Conservation (phyloP, 2,888 invertebrate species). For the Incurvaria masculella region DNA sequence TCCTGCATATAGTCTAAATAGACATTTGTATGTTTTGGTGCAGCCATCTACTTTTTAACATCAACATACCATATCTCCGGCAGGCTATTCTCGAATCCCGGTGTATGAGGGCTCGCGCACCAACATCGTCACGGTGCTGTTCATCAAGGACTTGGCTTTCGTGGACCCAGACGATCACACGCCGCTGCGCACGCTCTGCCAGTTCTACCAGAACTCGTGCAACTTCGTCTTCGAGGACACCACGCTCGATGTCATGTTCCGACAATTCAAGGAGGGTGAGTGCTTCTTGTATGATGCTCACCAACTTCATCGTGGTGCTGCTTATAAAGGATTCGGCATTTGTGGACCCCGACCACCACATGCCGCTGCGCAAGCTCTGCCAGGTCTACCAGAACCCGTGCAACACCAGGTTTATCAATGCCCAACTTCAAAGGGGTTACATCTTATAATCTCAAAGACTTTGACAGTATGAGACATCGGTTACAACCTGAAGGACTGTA, state of each 20-base stretch:
- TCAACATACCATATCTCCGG: too few relatives aligned
- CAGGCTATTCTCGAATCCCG: constrained; percentile 84
- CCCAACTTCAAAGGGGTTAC: too few relatives aligned
- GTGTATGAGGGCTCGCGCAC: constrained; percentile 74
- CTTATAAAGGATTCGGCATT: constrained; percentile 97
- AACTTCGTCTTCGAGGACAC: constrained; percentile 88
- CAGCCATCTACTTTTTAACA: background rate
- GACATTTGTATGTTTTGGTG: background rate
- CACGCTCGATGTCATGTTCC: constrained; percentile 83
- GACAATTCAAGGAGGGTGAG: constrained; percentile 84
- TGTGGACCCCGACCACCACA: constrained; percentile 97
- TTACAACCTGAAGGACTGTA: too few relatives aligned
- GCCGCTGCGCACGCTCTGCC: too few relatives aligned
- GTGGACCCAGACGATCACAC: constrained; percentile 92
- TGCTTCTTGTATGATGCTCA: too few relatives aligned
- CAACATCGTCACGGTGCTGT: constrained; percentile 80
- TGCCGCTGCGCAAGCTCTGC: constrained; percentile 86
- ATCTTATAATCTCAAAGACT: too few relatives aligned
- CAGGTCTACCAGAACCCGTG: constrained; percentile 96
- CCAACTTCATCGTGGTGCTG: constrained; percentile 72
- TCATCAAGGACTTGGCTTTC: constrained; percentile 89
- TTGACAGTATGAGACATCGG: too few relatives aligned
- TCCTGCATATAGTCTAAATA: background rate
- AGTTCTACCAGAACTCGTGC: too few relatives aligned
- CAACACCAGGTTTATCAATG: too few relatives aligned